Percentiles rank a stretch among this genome's conserved stretches.
Conservation (phyloP, 2,113 vertebrate genomes). For the Peromyscus californicus region DNA sequence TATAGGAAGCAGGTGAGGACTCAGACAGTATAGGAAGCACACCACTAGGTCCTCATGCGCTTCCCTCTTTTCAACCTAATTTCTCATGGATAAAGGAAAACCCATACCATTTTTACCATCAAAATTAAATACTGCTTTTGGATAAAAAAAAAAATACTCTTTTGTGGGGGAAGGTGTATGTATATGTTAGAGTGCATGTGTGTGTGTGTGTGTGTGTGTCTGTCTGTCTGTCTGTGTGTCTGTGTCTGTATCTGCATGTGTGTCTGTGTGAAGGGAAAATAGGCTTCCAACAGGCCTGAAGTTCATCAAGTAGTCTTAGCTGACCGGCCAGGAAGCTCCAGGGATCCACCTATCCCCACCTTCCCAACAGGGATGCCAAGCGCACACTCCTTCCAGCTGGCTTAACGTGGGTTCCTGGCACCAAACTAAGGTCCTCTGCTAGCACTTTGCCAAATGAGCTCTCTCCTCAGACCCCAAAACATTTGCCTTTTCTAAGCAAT, state of each 20-base stretch:
- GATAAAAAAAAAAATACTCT: conserved; percentile 16
- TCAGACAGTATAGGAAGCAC: background rate
- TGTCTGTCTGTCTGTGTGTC: background rate
- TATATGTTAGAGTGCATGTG: accelerated
- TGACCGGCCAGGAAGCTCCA: background rate
- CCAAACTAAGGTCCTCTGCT: too few relatives aligned
- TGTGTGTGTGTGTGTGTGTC: background rate
- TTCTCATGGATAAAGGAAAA: conserved; percentile 40
- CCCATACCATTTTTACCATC: background rate
- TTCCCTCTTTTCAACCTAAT: background rate
- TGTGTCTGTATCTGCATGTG: too few relatives aligned
- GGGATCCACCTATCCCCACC: too few relatives aligned
- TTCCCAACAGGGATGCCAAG: background rate
- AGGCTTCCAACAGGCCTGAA: background rate
- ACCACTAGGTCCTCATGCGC: background rate
- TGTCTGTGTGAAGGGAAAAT: background rate
- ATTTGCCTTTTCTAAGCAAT: conserved; percentile 8
- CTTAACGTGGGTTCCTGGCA: too few relatives aligned
- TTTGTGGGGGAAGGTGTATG: background rate
- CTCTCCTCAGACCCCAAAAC: background rate
- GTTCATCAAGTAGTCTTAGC: too few relatives aligned
- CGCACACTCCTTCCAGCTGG: too few relatives aligned
- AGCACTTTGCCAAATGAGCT: background rate
- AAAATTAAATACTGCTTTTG: conserved; percentile 25
- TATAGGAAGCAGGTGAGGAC: background rate